Evolutionary conservation across 2,888 invertebrate genomes (phyloP).

Genomic region (Xanthia togata): DNA sequence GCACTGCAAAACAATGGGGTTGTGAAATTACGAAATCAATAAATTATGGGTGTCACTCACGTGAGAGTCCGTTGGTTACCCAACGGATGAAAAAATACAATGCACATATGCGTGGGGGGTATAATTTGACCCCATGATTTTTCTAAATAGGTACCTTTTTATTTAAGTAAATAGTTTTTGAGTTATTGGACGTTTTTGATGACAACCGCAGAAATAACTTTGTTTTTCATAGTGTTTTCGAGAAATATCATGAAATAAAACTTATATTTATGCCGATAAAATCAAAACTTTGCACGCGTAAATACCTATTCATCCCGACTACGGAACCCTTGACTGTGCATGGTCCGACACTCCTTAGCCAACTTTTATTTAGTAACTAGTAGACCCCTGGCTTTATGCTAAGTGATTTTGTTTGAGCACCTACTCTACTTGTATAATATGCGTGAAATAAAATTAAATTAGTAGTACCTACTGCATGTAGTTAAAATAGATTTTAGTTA

Average conservation of each 20-base stretch:
- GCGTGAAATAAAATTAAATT: neutral
- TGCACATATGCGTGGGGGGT: neutral
- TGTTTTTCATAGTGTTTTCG: neutral
- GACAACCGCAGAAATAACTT: neutral
- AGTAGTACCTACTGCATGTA: too few relatives aligned
- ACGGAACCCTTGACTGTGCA: neutral
- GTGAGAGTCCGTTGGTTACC: too few relatives aligned
- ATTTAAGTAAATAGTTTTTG: too few relatives aligned
- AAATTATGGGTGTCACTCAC: neutral
- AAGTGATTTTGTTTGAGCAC: conserved; percentile 31
- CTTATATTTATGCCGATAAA: neutral
- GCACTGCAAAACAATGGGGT: neutral
- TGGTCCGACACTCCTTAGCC: neutral
- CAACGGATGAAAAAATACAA: neutral
- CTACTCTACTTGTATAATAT: neutral
- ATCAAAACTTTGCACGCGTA: neutral
- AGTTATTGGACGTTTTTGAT: neutral
- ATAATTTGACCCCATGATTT: neutral
- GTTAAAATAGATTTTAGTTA: neutral
- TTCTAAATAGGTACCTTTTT: neutral
- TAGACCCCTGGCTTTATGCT: conserved; percentile 10
- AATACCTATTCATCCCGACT: neutral
- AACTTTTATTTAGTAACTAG: conserved; percentile 43
- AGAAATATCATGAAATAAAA: neutral
- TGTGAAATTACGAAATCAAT: neutral